Conservation (phyloP, 2,888 invertebrate species). For the Caenorhabditis parvicauda region DNA sequence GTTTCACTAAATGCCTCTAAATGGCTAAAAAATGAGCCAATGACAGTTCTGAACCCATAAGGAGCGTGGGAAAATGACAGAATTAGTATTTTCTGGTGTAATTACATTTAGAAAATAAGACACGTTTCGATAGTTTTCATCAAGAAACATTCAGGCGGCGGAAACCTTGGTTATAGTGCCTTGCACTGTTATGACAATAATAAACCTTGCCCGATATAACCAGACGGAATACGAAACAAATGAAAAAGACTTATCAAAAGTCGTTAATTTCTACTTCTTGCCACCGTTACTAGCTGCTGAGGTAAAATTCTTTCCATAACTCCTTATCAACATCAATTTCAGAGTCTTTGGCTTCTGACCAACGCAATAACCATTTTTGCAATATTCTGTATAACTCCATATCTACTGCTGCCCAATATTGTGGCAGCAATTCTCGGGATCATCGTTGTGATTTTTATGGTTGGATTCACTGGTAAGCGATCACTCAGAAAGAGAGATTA, state of each 20-base stretch:
- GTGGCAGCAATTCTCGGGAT: conserved; percentile 9
- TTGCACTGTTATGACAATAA: conserved; percentile 9
- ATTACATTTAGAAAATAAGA: too few relatives aligned
- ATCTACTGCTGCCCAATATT: conserved; percentile 7
- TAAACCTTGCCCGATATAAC: conserved; percentile 6
- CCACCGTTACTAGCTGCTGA: conserved; percentile 7
- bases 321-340: conserved; percentile 1
- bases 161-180: conserved; percentile 14
- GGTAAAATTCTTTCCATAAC: background rate
- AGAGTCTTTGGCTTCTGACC: conserved; percentile 15
- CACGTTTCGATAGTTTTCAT: too few relatives aligned
- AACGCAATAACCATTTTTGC: conserved; percentile 6
- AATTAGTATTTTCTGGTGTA: too few relatives aligned
- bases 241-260: conserved; percentile 14
- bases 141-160: conserved; percentile 9
- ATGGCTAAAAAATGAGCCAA: too few relatives aligned
- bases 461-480: too few relatives aligned
- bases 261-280: conserved; percentile 11
- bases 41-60: too few relatives aligned
- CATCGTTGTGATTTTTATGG: conserved; percentile 5
- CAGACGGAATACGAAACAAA: conserved; percentile 11
- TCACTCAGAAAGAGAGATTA: too few relatives aligned
- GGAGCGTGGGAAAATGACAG: too few relatives aligned
- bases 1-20: too few relatives aligned
- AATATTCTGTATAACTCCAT: conserved; percentile 4